Percentiles rank a stretch among this genome's conserved stretches.
Evolutionary conservation across 2,113 vertebrate species (phyloP).

Genomic region (Engystomops pustulosus): DNA sequence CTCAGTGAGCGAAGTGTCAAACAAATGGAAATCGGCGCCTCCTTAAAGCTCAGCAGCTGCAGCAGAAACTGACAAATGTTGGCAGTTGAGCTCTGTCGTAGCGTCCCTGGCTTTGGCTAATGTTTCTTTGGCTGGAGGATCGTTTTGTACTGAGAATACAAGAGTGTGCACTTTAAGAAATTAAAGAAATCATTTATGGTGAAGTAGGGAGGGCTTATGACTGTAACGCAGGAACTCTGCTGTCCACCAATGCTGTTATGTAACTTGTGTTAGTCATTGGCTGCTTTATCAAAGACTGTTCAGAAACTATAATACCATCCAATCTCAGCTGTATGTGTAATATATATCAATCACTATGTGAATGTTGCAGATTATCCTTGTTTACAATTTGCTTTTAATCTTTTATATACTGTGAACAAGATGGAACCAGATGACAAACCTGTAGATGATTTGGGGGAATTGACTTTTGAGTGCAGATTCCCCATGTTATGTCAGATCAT

Average conservation of each 20-base stretch:
- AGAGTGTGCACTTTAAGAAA: not conserved
- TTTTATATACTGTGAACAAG: too few relatives aligned
- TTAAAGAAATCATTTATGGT: constrained; percentile 3
- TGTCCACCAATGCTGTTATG: too few relatives aligned
- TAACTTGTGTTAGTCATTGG: not conserved
- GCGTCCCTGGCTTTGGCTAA: not conserved
- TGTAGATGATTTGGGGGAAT: too few relatives aligned
- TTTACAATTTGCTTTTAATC: too few relatives aligned
- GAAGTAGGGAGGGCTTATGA: not conserved
- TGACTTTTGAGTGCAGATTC: too few relatives aligned
- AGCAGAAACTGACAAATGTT: constrained; percentile 38
- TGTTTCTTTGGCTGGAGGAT: not conserved
- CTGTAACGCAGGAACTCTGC: not conserved
- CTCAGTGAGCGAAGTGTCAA: constrained; percentile 12
- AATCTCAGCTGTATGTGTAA: too few relatives aligned
- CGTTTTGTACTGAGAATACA: not conserved
- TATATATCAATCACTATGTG: too few relatives aligned
- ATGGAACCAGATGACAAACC: too few relatives aligned
- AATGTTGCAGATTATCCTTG: too few relatives aligned
- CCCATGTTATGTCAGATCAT: too few relatives aligned
- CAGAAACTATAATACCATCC: too few relatives aligned
- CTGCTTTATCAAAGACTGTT: too few relatives aligned
- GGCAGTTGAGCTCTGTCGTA: constrained; percentile 1
- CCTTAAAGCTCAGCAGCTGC: constrained; percentile 38
- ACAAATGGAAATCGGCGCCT: constrained; percentile 28